Conservation (phyloP, 2,797 vertebrate species). For the Aythya fuligula region DNA sequence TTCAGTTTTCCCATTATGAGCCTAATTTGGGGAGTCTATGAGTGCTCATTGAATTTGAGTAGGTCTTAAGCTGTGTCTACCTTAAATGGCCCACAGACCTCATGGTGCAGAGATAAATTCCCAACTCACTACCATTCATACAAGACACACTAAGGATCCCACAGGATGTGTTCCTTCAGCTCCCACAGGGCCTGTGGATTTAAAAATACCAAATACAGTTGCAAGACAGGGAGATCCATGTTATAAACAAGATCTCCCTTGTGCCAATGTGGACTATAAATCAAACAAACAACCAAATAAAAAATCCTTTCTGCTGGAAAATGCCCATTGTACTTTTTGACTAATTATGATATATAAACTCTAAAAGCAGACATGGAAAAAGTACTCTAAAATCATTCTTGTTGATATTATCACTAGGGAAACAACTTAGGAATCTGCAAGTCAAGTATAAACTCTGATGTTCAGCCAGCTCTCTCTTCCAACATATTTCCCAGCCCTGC, state of each 20-base stretch:
- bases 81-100: neutral
- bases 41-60: neutral
- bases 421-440: conserved; percentile 25
- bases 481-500: neutral
- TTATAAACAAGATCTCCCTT: neutral
- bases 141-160: neutral
- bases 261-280: neutral
- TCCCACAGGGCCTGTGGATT: neutral
- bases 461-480: neutral
- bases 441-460: neutral
- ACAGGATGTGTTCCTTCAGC: neutral
- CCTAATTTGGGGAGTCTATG: neutral
- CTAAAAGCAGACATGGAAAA: conserved; percentile 13
- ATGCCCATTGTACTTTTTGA: neutral
- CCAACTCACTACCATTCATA: neutral
- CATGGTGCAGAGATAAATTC: neutral
- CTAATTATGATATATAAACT: neutral
- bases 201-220: neutral
- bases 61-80: neutral
- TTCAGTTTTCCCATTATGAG: neutral
- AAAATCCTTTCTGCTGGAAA: neutral
- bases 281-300: neutral
- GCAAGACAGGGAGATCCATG: neutral
- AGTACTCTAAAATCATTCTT: conserved; percentile 11
- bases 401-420: conserved; percentile 53